A percentile compares a stretch with the other conserved stretches of the same genome.
These are phyloP conservation scores for Oplegnathus fasciatus DNA, from an alignment of 2,113 vertebrate genomes.

Conservation along the genomic window DNA sequence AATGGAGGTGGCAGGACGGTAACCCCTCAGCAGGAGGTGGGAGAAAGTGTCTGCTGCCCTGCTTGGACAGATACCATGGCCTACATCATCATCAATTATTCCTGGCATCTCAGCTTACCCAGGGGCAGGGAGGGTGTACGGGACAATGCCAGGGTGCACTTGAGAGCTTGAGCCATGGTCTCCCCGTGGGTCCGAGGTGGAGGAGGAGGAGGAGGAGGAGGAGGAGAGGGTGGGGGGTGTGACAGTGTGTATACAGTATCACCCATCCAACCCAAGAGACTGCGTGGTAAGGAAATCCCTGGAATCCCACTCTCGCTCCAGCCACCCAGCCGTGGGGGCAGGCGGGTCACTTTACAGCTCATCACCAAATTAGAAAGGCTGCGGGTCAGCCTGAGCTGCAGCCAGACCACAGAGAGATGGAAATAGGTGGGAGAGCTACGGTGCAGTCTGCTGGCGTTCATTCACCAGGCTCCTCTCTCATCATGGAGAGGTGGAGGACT, in stretches of 20 bases:
- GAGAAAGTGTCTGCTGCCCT: slow-evolving; percentile 66
- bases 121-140: slow-evolving; percentile 46
- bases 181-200: slow-evolving; percentile 59
- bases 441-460: slow-evolving; percentile 44
- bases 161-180: slow-evolving; percentile 54
- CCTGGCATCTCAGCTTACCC: slow-evolving; percentile 83
- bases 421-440: slow-evolving; percentile 61
- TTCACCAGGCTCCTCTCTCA: slow-evolving; percentile 42
- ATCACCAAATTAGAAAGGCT: slow-evolving; percentile 83
- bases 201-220: slow-evolving; percentile 16
- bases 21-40: slow-evolving; percentile 77
- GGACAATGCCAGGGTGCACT: slow-evolving; percentile 75
- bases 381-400: slow-evolving; percentile 57
- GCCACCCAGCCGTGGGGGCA: slow-evolving; percentile 54
- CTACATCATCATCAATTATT: slow-evolving; percentile 85
- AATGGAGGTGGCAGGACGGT: slow-evolving; percentile 80
- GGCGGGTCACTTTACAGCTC: slow-evolving; percentile 83
- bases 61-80: slow-evolving; percentile 72
- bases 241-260: slow-evolving; percentile 59
- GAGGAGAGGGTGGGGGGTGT: slow-evolving; percentile 21
- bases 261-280: slow-evolving; percentile 53
- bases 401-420: slow-evolving; percentile 63
- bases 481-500: slow-evolving; percentile 24
- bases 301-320: slow-evolving; percentile 74
- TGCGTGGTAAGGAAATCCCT: slow-evolving; percentile 78